Evolutionary conservation across 2,888 invertebrate genomes (phyloP).

Genomic region (Aplocera efformata): DNA sequence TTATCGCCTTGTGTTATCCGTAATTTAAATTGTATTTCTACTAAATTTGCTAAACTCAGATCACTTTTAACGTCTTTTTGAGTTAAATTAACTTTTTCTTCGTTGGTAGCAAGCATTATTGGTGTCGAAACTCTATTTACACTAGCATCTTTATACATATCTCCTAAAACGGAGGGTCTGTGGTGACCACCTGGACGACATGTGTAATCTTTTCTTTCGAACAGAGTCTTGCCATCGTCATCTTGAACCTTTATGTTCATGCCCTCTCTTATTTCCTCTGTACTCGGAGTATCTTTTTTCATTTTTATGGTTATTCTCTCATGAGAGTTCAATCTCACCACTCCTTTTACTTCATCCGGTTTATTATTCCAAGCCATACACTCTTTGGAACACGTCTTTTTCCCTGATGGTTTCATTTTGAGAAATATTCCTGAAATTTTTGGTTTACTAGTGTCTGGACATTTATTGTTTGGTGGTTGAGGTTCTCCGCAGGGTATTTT

Average conservation of each 20-base stretch:
- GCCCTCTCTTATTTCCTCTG: slow-evolving; percentile 47
- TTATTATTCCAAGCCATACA: slow-evolving; percentile 23
- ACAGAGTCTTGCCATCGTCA: slow-evolving; percentile 52
- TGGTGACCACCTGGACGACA: slow-evolving; percentile 21
- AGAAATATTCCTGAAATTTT: slow-evolving; percentile 40
- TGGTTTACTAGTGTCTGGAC: not conserved
- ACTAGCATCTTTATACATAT: slow-evolving; percentile 45
- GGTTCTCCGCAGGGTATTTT: slow-evolving; percentile 1
- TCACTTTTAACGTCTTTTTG: slow-evolving; percentile 35
- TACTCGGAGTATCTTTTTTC: slow-evolving; percentile 42
- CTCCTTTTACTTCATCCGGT: slow-evolving; percentile 14
- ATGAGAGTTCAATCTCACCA: slow-evolving; percentile 37
- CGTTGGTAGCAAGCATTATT: slow-evolving; percentile 29
- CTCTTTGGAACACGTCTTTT: slow-evolving; percentile 31
- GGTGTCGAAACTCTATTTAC: slow-evolving; percentile 42
- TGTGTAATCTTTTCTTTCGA: slow-evolving; percentile 52
- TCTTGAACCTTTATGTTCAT: slow-evolving; percentile 52
- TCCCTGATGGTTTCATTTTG: slow-evolving; percentile 39
- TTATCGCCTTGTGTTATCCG: slow-evolving; percentile 53
- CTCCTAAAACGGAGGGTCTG: slow-evolving; percentile 33
- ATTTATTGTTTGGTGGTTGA: not conserved
- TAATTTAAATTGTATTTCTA: slow-evolving; percentile 61
- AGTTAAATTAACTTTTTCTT: slow-evolving; percentile 25
- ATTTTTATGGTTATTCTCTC: slow-evolving; percentile 46
- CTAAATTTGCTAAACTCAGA: slow-evolving; percentile 45